Percentiles rank a stretch among this genome's conserved stretches.
phyloP scores from a whole-genome alignment of 2,888 invertebrate genomes.

The Netelia melanura region DNA sequence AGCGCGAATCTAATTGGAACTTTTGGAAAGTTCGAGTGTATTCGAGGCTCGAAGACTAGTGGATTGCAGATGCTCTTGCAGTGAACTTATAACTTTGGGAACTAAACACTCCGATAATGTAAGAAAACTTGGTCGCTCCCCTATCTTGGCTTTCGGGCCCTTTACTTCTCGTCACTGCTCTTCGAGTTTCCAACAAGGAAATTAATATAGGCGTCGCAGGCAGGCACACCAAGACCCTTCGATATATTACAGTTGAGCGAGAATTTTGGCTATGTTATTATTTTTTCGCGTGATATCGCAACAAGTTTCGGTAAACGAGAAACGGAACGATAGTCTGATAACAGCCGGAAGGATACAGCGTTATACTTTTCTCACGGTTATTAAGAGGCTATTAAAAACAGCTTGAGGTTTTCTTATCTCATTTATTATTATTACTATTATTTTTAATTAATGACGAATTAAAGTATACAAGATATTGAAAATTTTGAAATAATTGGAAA shows the following conservation, averaged over 20 bases:
- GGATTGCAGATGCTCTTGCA: too few species aligned
- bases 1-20: slow-evolving; percentile 45
- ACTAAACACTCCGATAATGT: slow-evolving; percentile 21
- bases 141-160: not conserved
- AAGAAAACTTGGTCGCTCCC: slow-evolving; percentile 35
- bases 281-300: not conserved
- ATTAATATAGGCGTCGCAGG: slow-evolving; percentile 2
- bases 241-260: slow-evolving; percentile 1
- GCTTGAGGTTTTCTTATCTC: too few species aligned
- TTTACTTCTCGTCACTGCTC: slow-evolving; percentile 5
- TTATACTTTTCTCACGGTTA: too few species aligned
- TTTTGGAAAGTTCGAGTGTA: slow-evolving; percentile 46
- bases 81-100: slow-evolving; percentile 48
- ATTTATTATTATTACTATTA: too few species aligned
- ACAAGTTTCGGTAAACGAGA: not conserved
- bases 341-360: too few species aligned
- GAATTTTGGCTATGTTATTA: not conserved
- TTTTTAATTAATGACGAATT: too few species aligned
- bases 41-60: slow-evolving; percentile 13
- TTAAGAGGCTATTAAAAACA: too few species aligned
- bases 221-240: not conserved
- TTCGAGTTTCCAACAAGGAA: slow-evolving; percentile 18
- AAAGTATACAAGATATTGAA: too few species aligned
- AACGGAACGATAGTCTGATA: too few species aligned
- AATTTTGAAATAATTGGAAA: too few species aligned